Evolutionary conservation across 2,113 vertebrate species (phyloP).

Genomic region (Pomatorhinus ruficollis): DNA sequence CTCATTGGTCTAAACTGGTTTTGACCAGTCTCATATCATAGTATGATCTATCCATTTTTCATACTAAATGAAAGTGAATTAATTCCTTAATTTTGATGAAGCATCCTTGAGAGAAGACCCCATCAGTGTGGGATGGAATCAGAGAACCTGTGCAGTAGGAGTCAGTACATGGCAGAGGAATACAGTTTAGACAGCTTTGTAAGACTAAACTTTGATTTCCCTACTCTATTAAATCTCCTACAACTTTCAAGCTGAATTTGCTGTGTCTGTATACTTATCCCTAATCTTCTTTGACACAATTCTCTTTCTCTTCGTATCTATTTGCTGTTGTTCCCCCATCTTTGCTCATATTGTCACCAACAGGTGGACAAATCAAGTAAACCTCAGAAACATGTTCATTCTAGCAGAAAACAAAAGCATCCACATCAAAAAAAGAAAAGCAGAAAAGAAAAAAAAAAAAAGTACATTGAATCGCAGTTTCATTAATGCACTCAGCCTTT

Average conservation of each 20-base stretch:
- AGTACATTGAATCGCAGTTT: not conserved
- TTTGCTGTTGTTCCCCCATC: not conserved
- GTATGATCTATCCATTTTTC: not conserved
- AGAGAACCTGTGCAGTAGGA: not conserved
- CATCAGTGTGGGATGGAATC: not conserved
- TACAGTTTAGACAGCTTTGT: not conserved
- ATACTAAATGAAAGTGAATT: not conserved
- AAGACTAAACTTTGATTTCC: not conserved
- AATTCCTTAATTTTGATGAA: not conserved
- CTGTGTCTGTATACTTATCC: not conserved
- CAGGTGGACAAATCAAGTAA: slow-evolving; percentile 31
- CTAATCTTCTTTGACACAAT: slow-evolving; percentile 28
- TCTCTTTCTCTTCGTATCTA: not conserved
- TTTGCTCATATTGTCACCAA: not conserved
- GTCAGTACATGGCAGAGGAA: not conserved
- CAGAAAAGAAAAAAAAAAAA: not conserved
- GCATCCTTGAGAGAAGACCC: not conserved
- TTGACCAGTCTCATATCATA: not conserved
- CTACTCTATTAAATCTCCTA: slow-evolving; percentile 26
- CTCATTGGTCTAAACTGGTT: not conserved
- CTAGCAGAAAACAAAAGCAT: slow-evolving; percentile 34
- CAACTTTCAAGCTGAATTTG: slow-evolving; percentile 13
- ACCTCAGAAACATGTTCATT: slow-evolving; percentile 10
- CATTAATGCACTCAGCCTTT: not conserved
- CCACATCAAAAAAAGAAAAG: not conserved